Conservation (phyloP, 1,140 invertebrate species). For the Nasonia vitripennis region DNA sequence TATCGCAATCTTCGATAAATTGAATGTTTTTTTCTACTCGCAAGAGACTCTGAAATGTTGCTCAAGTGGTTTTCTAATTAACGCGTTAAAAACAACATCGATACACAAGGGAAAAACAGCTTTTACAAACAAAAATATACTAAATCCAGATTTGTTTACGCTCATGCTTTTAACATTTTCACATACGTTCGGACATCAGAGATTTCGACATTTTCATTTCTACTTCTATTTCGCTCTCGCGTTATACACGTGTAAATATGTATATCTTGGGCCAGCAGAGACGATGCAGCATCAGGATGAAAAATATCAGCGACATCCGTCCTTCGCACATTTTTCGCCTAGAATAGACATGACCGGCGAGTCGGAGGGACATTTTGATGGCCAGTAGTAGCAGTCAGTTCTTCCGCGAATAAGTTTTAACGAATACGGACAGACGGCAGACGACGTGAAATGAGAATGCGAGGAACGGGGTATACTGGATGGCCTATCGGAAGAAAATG, state of each 20-base stretch:
- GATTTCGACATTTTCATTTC: constrained; percentile 11
- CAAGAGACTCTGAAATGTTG: too few species aligned
- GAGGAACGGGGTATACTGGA: neutral
- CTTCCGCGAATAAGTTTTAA: constrained; percentile 21
- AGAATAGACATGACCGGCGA: neutral
- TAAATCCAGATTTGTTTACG: too few species aligned
- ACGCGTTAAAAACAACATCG: too few species aligned
- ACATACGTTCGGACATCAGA: neutral
- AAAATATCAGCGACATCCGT: constrained; percentile 19
- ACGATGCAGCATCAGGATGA: neutral
- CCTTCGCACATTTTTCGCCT: neutral
- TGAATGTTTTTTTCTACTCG: too few species aligned
- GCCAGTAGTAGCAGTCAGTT: neutral
- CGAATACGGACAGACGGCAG: neutral
- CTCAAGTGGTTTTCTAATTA: too few species aligned
- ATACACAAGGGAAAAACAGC: too few species aligned
- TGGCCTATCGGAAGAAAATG: neutral
- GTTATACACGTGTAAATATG: too few species aligned
- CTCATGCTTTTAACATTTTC: too few species aligned
- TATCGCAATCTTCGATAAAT: too few species aligned
- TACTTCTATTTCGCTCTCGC: neutral
- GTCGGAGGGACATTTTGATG: constrained; percentile 27
- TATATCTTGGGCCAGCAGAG: neutral
- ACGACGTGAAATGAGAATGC: neutral
- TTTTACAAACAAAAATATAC: too few species aligned